Evolutionary conservation across 2,888 invertebrate species (phyloP).

Genomic region (Agriopis leucophaearia): DNA sequence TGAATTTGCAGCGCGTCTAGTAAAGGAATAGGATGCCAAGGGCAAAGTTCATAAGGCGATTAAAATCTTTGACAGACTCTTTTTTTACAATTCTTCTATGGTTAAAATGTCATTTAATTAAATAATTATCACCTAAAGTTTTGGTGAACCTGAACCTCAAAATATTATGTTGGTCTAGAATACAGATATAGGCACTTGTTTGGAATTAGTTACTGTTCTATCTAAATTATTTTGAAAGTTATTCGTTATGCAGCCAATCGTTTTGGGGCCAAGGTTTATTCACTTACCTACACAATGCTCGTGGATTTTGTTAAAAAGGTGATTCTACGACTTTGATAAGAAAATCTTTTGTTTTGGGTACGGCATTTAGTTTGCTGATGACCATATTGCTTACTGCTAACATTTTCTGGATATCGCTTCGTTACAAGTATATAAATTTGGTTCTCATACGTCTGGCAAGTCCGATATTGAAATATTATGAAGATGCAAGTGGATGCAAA

Average conservation of each 20-base stretch:
- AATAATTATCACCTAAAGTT: too few species aligned
- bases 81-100: too few species aligned
- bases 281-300: conserved; percentile 2
- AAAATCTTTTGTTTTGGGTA: too few species aligned
- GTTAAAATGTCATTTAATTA: too few species aligned
- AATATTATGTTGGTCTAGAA: background rate
- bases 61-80: too few species aligned
- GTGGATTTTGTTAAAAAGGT: conserved; percentile 6
- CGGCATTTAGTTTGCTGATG: background rate
- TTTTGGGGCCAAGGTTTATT: conserved; percentile 26
- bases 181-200: conserved; percentile 4
- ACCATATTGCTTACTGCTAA: background rate
- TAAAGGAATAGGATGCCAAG: background rate
- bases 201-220: background rate
- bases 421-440: too few species aligned
- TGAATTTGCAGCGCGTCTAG: background rate
- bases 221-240: conserved; percentile 2
- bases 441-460: background rate
- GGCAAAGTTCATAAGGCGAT: too few species aligned
- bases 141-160: too few species aligned
- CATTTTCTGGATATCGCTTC: too few species aligned
- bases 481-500: background rate
- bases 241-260: conserved; percentile 6
- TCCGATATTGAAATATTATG: background rate
- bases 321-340: background rate